phyloP scores from a whole-genome alignment of 1,140 invertebrate species.

The Drosophila simulans region DNA sequence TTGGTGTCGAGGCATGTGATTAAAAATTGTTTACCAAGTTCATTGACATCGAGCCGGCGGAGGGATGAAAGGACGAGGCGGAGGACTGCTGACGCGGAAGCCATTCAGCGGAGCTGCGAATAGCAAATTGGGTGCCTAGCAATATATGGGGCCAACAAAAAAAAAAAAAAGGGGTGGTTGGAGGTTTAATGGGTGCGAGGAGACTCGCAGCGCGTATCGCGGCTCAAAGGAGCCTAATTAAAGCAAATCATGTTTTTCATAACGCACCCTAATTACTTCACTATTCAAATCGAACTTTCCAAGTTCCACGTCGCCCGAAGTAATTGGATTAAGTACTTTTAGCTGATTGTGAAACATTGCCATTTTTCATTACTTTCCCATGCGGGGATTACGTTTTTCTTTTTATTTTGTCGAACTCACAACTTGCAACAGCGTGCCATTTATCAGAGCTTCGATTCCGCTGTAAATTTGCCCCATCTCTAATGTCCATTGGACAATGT shows the following conservation, averaged over 20 bases:
- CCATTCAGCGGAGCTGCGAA: constrained; percentile 6
- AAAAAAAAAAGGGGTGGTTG: not conserved
- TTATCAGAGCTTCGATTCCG: constrained; percentile 12
- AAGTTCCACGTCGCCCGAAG: not conserved
- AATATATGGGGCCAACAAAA: constrained; percentile 37
- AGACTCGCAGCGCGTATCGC: too few species aligned
- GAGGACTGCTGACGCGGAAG: constrained; percentile 1
- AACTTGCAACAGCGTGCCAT: not conserved
- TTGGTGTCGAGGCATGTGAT: constrained; percentile 58
- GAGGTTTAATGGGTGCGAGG: too few species aligned
- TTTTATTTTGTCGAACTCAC: not conserved
- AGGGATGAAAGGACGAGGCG: not conserved
- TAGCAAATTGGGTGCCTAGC: constrained; percentile 34
- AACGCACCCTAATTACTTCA: not conserved
- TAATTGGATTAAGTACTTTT: not conserved
- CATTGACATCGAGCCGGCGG: constrained; percentile 58
- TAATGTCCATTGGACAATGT: not conserved
- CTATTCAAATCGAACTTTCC: not conserved
- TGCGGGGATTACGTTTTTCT: not conserved
- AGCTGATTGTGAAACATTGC: not conserved
- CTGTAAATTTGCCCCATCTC: constrained; percentile 18
- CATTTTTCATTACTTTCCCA: not conserved
- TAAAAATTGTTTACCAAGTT: constrained; percentile 82
- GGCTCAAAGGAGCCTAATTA: constrained; percentile 1
- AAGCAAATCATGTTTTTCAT: constrained; percentile 1